Evolutionary conservation across 1,140 invertebrate genomes (phyloP).

Genomic region (Thaumetopoea pityocampa): DNA sequence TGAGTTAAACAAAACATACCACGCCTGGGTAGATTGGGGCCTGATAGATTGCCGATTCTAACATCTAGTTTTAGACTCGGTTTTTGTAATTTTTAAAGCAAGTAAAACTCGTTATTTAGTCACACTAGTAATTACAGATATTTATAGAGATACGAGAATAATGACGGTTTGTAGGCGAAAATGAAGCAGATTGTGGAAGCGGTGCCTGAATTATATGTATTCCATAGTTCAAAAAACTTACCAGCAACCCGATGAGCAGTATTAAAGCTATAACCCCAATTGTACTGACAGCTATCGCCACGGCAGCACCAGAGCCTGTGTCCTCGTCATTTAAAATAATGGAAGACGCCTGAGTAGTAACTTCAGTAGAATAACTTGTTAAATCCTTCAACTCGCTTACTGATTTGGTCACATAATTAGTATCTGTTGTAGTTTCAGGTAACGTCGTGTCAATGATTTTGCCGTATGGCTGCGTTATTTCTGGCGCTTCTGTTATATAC

Average conservation of each 20-base stretch:
- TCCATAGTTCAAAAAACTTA: too few relatives aligned
- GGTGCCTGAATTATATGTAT: too few relatives aligned
- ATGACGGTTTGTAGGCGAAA: too few relatives aligned
- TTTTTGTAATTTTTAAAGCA: too few relatives aligned
- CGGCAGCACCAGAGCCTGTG: conserved; percentile 49
- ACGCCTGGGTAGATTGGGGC: too few relatives aligned
- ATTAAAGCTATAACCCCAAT: conserved; percentile 64
- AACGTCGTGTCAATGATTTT: conserved; percentile 16
- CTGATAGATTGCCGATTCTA: too few relatives aligned
- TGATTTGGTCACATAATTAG: conserved; percentile 30
- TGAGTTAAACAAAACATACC: too few relatives aligned
- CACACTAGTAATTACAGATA: too few relatives aligned
- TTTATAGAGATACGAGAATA: too few relatives aligned
- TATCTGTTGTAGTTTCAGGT: conserved; percentile 27
- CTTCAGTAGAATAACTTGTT: conserved; percentile 41
- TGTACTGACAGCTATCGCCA: conserved; percentile 63
- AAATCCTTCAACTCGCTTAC: conserved; percentile 45
- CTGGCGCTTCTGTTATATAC: conserved; percentile 3
- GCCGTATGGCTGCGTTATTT: conserved; percentile 20
- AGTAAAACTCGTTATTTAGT: too few relatives aligned
- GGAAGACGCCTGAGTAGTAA: conserved; percentile 54
- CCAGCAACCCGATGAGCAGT: conserved; percentile 60
- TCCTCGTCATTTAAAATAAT: conserved; percentile 39
- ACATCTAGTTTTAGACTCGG: too few relatives aligned
- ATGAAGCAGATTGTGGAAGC: too few relatives aligned